A percentile compares a stretch with the other conserved stretches of the same genome.
Conservation (phyloP, 1,140 invertebrate genomes). For the Acyrthosiphon pisum region DNA sequence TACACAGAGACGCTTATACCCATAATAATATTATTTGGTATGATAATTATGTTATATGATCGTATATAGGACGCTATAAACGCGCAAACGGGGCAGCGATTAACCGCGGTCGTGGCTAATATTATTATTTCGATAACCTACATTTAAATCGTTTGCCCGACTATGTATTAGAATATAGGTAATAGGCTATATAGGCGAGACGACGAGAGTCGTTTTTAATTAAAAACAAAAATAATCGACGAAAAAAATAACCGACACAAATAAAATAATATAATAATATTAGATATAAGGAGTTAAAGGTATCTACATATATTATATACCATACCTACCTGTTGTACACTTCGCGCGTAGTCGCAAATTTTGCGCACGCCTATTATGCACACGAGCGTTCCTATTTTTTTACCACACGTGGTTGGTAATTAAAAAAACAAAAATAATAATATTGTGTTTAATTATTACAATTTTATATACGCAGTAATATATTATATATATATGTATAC, state of each 20-base stretch:
- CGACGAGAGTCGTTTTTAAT: neutral
- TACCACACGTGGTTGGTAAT: neutral
- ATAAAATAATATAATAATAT: neutral
- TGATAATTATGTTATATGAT: neutral
- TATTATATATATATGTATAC: neutral
- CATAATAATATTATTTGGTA: neutral
- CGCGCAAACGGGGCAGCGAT: neutral
- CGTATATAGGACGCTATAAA: neutral
- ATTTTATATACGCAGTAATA: neutral
- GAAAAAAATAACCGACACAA: neutral
- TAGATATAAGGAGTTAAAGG: too few relatives aligned
- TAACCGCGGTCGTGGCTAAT: neutral
- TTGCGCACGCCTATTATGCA: neutral
- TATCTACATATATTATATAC: too few relatives aligned
- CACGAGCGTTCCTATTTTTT: neutral
- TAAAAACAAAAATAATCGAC: neutral
- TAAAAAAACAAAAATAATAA: constrained; percentile 7
- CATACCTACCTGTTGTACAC: neutral
- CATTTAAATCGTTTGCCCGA: neutral
- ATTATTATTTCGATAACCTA: constrained; percentile 46
- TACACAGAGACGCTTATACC: neutral
- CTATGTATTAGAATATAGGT: too few relatives aligned
- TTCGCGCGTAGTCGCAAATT: neutral
- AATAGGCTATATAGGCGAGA: neutral
- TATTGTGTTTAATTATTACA: neutral